Evolutionary conservation across 2,888 invertebrate species (phyloP).

Genomic region (Hermaeophaga mercurialis): DNA sequence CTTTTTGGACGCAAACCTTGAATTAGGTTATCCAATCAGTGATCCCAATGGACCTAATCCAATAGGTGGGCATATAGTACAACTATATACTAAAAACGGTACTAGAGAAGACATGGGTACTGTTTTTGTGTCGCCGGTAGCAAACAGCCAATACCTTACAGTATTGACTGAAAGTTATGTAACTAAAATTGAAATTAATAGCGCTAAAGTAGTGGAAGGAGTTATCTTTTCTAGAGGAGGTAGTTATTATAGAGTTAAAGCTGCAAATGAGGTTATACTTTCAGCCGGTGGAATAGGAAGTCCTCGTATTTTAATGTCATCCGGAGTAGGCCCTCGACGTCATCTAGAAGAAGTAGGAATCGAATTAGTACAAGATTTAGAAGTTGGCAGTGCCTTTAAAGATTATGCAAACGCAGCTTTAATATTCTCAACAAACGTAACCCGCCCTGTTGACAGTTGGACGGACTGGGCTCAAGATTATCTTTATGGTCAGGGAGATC

Average conservation of each 20-base stretch:
- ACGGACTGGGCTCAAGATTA: too few species aligned
- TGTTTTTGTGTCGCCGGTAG: conserved; percentile 73
- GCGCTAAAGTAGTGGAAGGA: conserved; percentile 64
- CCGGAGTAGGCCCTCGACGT: conserved; percentile 73
- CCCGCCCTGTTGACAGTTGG: conserved; percentile 44
- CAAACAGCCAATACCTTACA: conserved; percentile 67
- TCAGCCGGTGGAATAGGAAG: conserved; percentile 80
- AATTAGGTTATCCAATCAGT: conserved; percentile 71
- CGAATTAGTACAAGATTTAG: conserved; percentile 66
- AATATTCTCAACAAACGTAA: conserved; percentile 67
- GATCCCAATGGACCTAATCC: conserved; percentile 70
- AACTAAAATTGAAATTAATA: conserved; percentile 65
- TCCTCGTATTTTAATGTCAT: conserved; percentile 81
- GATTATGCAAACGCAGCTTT: conserved; percentile 64
- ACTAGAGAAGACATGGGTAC: conserved; percentile 76
- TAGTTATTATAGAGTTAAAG: conserved; percentile 60
- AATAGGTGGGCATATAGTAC: conserved; percentile 68
- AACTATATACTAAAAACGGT: conserved; percentile 62
- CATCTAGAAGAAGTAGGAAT: conserved; percentile 66
- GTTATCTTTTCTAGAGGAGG: conserved; percentile 70
- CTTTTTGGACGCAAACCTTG: conserved; percentile 68
- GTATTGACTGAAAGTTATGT: conserved; percentile 72
- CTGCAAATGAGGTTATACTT: conserved; percentile 74
- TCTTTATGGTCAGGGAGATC: too few species aligned
- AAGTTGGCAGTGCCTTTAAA: conserved; percentile 77